Evolutionary conservation across 2,113 vertebrate genomes (phyloP), one percentile per base, ranked within the genome.

Genomic region (Pelobates fuscus): DNA sequence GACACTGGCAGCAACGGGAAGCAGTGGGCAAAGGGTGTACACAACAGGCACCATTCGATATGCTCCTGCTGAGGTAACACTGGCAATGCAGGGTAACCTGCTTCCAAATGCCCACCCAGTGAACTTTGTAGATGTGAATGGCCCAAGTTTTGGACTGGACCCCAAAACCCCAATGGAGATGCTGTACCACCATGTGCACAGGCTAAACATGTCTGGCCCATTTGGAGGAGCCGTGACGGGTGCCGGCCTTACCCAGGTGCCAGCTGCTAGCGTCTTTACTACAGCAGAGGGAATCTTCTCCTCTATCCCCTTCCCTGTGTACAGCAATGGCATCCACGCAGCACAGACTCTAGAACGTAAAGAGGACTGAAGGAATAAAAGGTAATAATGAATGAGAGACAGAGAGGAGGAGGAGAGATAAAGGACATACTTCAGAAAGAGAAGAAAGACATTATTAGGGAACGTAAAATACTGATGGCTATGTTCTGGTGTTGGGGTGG

Each of bases 81-180:
- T 98, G 81, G 94, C 97, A 77, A 96, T 98, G 95, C 96, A 96
- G 87, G 90, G 96, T 81, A 98, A 96, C 88, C 93, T 98, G 82
- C 90, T 99, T 76, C 95, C 96, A 78, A 98, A 96, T 21, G 89
- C 94, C 71, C 94, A 95, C 0, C 91, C 96, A 81, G 94, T 99
- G 91, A 99, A 98, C 92, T 98, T 99, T 81, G 95, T 97, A 43
- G 97, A 99, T 67, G 91, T 95, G 85, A 95, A 95, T 87, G 85
- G 94, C 84, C 88, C 96, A 0, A 89, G 94, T 75, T 98, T 98
- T 62, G 92, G 95, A 83, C 92, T 98, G 75, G 97, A 99, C 92
- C 95, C 96, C 82, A 99, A 99, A 90, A 98, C 97, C n/a, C 97
- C 97, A 54, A 98, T 99, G 97, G 97, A 99, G 93, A 98, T 99